Percentiles rank a stretch among this genome's conserved stretches.
Conservation (phyloP, 2,888 invertebrate species). For the Desoria tigrina region DNA sequence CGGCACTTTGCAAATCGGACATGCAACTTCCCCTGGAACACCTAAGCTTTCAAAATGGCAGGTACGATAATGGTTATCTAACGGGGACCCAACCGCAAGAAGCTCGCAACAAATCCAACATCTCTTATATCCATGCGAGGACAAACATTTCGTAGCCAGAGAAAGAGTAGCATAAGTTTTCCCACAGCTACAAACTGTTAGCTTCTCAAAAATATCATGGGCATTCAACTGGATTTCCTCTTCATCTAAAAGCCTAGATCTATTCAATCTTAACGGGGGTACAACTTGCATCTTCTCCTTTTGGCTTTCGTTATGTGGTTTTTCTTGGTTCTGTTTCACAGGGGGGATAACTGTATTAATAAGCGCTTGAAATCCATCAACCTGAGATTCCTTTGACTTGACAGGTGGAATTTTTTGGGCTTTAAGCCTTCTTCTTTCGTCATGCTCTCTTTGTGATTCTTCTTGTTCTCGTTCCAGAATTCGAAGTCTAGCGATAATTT, state of each 20-base stretch:
- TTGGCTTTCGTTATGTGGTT: too few relatives aligned
- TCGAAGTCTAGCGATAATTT: background rate
- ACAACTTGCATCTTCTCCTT: too few relatives aligned
- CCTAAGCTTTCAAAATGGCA: background rate
- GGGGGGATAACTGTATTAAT: too few relatives aligned
- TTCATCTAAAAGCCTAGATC: background rate
- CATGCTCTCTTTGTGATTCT: background rate
- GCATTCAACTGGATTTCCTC: background rate
- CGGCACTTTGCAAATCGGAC: slow-evolving; percentile 9
- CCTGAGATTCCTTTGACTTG: too few relatives aligned
- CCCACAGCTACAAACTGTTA: background rate
- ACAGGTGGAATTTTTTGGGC: background rate
- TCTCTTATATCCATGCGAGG: background rate
- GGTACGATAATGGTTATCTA: background rate
- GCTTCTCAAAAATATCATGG: background rate
- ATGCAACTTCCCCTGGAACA: background rate
- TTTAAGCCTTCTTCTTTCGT: background rate
- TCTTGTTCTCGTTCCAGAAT: slow-evolving; percentile 5
- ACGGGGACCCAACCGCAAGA: background rate
- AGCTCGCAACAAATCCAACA: slow-evolving; percentile 8
- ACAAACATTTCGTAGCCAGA: background rate
- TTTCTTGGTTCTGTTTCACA: background rate
- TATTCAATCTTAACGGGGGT: background rate
- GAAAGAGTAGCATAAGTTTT: background rate
- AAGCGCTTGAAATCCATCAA: too few relatives aligned